phyloP scores from a whole-genome alignment of 2,113 vertebrate genomes.

The Corvus hawaiiensis region DNA sequence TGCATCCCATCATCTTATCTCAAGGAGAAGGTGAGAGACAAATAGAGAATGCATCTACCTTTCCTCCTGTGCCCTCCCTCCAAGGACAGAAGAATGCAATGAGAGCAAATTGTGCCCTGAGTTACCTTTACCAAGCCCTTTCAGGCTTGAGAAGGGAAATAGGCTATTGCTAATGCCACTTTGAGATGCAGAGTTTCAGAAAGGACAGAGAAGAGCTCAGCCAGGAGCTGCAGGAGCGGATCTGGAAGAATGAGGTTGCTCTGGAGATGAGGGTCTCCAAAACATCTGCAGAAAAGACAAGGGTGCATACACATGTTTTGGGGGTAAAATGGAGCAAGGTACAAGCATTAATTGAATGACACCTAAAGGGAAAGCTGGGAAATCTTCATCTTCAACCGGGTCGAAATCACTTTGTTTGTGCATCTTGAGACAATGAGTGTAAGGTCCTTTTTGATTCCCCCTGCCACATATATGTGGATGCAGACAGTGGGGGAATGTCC shows the following conservation, averaged over 20 bases:
- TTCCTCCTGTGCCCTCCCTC: rapidly evolving
- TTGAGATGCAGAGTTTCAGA: background rate
- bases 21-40: background rate
- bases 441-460: background rate
- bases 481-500: background rate
- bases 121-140: background rate
- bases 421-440: background rate
- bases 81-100: background rate
- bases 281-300: background rate
- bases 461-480: background rate
- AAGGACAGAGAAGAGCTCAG: background rate
- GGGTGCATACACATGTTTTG: background rate
- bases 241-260: background rate
- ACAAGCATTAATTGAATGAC: background rate
- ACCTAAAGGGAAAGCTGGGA: background rate
- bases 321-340: background rate
- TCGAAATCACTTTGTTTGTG: background rate
- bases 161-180: background rate
- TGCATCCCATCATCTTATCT: background rate
- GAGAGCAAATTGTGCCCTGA: background rate
- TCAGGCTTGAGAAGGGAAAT: background rate
- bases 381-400: background rate
- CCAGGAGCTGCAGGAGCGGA: background rate
- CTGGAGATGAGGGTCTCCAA: background rate
- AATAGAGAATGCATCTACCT: background rate